phyloP scores from a whole-genome alignment of 1,140 invertebrate species.

The Drosophila ambigua region DNA sequence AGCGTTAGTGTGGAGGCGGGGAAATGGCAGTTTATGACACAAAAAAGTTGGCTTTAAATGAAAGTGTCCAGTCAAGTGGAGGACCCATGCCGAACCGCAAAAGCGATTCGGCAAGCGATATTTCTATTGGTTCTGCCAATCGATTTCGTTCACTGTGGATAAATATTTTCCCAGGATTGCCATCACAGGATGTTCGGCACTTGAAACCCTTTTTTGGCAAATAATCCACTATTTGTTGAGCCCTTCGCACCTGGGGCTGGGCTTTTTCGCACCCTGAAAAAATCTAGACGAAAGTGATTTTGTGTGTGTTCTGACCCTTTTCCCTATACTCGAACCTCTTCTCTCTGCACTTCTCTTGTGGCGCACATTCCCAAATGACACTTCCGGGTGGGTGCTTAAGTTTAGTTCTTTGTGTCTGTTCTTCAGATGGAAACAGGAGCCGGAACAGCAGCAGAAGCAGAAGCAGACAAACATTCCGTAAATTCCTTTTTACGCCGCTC shows the following conservation, averaged over 20 bases:
- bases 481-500: constrained; percentile 22
- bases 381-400: constrained; percentile 55
- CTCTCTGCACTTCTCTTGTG: constrained; percentile 23
- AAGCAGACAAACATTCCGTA: constrained; percentile 39
- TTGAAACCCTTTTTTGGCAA: constrained; percentile 1
- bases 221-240: constrained; percentile 35
- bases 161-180: too few relatives aligned
- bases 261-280: too few relatives aligned
- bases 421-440: not conserved
- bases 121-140: constrained; percentile 14
- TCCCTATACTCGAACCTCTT: constrained; percentile 13
- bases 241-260: constrained; percentile 23
- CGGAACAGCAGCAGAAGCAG: too few relatives aligned
- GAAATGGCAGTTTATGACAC: constrained; percentile 55
- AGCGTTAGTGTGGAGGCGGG: not conserved
- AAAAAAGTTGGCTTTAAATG: constrained; percentile 57
- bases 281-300: constrained; percentile 7
- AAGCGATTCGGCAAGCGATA: constrained; percentile 10
- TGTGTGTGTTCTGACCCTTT: constrained; percentile 31
- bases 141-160: too few relatives aligned
- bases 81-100: constrained; percentile 4
- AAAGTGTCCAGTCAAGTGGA: constrained; percentile 64
- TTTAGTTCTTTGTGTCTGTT: constrained; percentile 31
- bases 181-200: not conserved
- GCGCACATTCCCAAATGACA: constrained; percentile 57